phyloP scores from a whole-genome alignment of 2,113 vertebrate species.

The Strix aluco region DNA sequence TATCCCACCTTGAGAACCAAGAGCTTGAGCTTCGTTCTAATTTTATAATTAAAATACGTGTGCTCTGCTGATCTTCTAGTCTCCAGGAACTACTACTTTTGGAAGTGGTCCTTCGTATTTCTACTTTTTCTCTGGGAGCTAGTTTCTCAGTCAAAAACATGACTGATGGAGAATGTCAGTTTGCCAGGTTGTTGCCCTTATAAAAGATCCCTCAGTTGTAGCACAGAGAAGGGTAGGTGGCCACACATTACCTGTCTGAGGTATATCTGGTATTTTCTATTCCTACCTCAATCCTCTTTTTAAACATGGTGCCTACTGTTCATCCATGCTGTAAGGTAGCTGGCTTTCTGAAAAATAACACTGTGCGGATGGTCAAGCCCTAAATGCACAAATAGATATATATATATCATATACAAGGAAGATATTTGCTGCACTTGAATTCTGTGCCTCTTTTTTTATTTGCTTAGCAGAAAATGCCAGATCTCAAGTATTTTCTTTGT shows the following conservation, averaged over 20 bases:
- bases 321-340: too few species aligned
- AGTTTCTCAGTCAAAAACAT: fast-evolving
- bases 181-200: background rate
- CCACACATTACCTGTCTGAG: background rate
- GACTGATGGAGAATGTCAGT: background rate
- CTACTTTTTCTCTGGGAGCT: background rate
- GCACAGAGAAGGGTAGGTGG: background rate
- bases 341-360: background rate
- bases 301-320: background rate
- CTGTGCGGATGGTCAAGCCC: background rate
- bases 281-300: background rate
- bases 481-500: background rate
- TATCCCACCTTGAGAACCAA: background rate
- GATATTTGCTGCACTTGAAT: background rate
- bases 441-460: background rate
- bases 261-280: background rate
- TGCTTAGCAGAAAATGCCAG: background rate
- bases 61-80: background rate
- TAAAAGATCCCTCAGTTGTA: background rate
- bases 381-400: background rate
- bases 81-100: background rate
- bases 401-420: too few species aligned
- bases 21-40: background rate
- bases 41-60: fast-evolving
- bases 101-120: background rate